Percentiles rank a stretch among this genome's conserved stretches.
Evolutionary conservation across 2,888 invertebrate species (phyloP).

Genomic region (Scaptomyza reducta): DNA sequence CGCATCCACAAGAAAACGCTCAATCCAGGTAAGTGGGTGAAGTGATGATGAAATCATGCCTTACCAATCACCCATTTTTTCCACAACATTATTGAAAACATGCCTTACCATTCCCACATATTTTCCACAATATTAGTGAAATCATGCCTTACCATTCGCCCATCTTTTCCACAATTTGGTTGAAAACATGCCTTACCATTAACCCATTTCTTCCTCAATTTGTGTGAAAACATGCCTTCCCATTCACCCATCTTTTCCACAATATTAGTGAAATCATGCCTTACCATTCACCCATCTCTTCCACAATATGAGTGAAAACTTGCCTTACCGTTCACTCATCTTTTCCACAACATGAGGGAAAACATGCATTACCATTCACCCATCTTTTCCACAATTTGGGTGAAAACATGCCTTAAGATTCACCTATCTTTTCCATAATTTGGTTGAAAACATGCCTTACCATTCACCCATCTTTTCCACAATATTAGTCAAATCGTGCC

Average conservation of each 20-base stretch:
- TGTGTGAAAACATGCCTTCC: conserved; percentile 65
- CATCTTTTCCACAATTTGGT: conserved; percentile 84
- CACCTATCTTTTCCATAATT: conserved; percentile 80
- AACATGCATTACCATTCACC: too few species aligned
- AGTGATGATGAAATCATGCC: too few species aligned
- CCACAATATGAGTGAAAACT: conserved; percentile 67
- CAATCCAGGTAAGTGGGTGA: conserved; percentile 85
- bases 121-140: conserved; percentile 69
- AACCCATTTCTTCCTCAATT: conserved; percentile 80
- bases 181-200: too few species aligned
- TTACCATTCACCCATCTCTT: background rate
- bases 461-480: background rate
- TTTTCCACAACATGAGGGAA: conserved; percentile 69
- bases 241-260: background rate
- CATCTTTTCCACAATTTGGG: conserved; percentile 84
- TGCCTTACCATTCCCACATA: too few species aligned
- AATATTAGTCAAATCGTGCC: conserved; percentile 63
- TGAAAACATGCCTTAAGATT: too few species aligned
- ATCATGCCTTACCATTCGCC: too few species aligned
- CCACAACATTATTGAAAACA: conserved; percentile 67
- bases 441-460: conserved; percentile 65
- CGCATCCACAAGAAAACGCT: conserved; percentile 87
- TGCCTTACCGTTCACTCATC: too few species aligned
- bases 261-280: conserved; percentile 64
- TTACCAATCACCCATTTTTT: background rate